These are phyloP conservation scores for Morone chrysops DNA, from an alignment of 2,113 vertebrate genomes.

Conservation along the genomic window DNA sequence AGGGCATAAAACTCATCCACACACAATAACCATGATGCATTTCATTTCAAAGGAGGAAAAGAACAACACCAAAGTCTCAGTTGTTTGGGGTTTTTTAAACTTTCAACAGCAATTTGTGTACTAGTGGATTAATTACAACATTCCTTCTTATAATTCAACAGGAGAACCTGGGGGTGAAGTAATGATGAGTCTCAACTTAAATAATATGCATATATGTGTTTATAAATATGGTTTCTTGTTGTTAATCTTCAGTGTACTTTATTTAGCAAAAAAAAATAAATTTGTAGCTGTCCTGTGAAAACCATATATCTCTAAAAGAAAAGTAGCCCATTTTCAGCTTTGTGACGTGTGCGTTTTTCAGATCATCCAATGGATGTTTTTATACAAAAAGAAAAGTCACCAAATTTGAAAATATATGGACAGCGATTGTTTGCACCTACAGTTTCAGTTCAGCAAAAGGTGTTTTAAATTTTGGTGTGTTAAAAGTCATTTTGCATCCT, in stretches of 20 bases:
- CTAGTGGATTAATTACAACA: conserved; percentile 18
- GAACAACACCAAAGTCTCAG: neutral
- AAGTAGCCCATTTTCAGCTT: neutral
- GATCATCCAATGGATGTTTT: neutral
- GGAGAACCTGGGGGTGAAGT: neutral
- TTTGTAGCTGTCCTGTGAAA: neutral
- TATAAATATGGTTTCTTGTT: neutral
- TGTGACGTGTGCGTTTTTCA: neutral
- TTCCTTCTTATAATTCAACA: neutral
- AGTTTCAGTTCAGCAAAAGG: neutral
- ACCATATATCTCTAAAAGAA: neutral
- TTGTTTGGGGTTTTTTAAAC: neutral
- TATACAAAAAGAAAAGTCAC: neutral
- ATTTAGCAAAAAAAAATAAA: neutral
- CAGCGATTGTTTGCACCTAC: neutral
- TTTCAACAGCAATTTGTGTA: conserved; percentile 15
- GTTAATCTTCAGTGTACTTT: neutral
- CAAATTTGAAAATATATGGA: neutral
- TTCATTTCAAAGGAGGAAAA: conserved; percentile 50
- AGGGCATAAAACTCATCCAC: conserved; percentile 36
- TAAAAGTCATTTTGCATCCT: neutral
- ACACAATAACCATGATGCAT: conserved; percentile 44
- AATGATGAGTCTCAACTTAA: conserved; percentile 1
- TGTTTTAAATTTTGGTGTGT: neutral
- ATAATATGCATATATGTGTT: neutral